Evolutionary conservation across 2,888 invertebrate species (phyloP).

Genomic region (Phanerotoma sp.): DNA sequence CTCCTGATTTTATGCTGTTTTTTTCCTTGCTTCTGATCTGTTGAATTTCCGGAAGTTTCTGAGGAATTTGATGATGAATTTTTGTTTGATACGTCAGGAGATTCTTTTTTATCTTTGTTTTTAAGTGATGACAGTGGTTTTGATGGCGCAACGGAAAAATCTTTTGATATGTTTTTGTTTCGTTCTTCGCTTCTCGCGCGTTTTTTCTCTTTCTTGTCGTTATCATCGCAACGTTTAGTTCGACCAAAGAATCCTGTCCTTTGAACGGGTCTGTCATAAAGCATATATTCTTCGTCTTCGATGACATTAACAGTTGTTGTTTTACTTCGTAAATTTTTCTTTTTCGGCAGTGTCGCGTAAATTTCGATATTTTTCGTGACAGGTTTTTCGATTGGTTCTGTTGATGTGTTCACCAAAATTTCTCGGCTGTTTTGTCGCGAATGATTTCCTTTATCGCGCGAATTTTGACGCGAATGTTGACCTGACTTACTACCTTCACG

Average conservation of each 20-base stretch:
- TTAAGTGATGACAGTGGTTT: slow-evolving; percentile 44
- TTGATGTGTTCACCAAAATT: slow-evolving; percentile 53
- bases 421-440: slow-evolving; percentile 67
- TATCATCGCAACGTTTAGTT: slow-evolving; percentile 67
- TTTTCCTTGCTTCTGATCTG: slow-evolving; percentile 73
- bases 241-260: slow-evolving; percentile 69
- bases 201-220: slow-evolving; percentile 72
- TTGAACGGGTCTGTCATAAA: slow-evolving; percentile 70
- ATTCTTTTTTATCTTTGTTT: slow-evolving; percentile 56
- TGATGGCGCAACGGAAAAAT: slow-evolving; percentile 70
- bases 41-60: not conserved
- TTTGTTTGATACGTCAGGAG: slow-evolving; percentile 60
- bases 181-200: slow-evolving; percentile 82
- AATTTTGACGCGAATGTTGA: slow-evolving; percentile 75
- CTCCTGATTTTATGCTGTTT: slow-evolving; percentile 89
- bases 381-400: slow-evolving; percentile 52
- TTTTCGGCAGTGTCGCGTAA: slow-evolving; percentile 88
- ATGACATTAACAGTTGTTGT: slow-evolving; percentile 66
- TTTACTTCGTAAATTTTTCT: slow-evolving; percentile 70
- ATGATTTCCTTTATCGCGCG: slow-evolving; percentile 68
- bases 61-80: slow-evolving; percentile 24
- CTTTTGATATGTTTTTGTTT: slow-evolving; percentile 71
- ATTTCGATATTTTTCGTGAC: slow-evolving; percentile 76
- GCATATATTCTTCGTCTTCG: slow-evolving; percentile 71
- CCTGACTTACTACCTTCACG: slow-evolving; percentile 74